Evolutionary conservation across 1,140 invertebrate genomes (phyloP), one percentile per base, ranked within the genome.

Genomic region (Trichonephila clavata): DNA sequence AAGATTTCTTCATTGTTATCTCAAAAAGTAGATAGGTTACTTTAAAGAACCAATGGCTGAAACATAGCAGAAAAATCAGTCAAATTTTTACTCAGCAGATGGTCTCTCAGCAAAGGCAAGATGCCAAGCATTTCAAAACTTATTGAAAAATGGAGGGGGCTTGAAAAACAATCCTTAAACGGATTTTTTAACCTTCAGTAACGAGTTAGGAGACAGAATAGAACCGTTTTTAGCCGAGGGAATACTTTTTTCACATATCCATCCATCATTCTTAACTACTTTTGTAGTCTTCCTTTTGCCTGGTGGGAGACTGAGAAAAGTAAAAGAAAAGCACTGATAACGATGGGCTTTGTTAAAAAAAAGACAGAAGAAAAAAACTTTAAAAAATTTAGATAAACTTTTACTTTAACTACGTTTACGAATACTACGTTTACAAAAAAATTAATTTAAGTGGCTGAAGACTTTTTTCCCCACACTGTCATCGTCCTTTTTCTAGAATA

Each of bases 221-320:
- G 65, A 68, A 68, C n/a, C 24, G 27, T 86, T 86, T 84, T 27
- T 24, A 86, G 27, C 27, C 59, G 10, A 86, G 84, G 59, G 59
- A 86, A 24, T 57, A 86, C 83, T 77, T 86, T 86, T 39, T 61
- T 60, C 57, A 18, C 14, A 27, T 32, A 24, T 60, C 24, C 84
- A 86, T 86, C 84, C 84, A 86, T 86, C 84, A 86, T 86, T 32
- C 24, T 43, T 86, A 86, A 86, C 84, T 86, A 60, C 84, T 86
- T 86, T 86, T 86, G 84, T 86, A 86, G 83, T 86, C 57, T 57
- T 43, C n/a, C 43, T 57, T 50, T 59, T 21, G 59, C 57, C 27
- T 39, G n/a, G 27, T 59, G 20, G 59, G 59, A 32, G n/a, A 60
- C 24, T 21, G 39, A 21, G 7, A 43, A 50, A 84, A 50, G 50